Base-by-base conservation (phyloP, 2,888 invertebrate genomes). In the Nudaria mundana region DNA sequence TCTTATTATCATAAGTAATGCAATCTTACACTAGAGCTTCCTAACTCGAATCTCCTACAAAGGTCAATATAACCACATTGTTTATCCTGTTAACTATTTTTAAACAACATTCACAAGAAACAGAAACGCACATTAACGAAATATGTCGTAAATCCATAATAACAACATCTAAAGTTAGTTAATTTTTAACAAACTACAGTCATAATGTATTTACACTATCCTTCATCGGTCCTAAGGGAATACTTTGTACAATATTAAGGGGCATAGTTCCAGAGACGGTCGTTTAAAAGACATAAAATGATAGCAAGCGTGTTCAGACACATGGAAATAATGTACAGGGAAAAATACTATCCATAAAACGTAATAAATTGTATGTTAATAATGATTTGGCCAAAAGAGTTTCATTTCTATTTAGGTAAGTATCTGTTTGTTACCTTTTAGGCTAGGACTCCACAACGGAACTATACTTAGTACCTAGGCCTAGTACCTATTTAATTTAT, bases 201-300 rank as follows among this genome's bases (percentile, higher is more conserved):
- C 48, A 48, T 46, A n/a, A 36, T 52, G 44, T 59, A 40, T 60
- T 60, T 51, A 49, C 37, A 43, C 37, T 32, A 39, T 25, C 37
- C 52, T 48, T 54, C 41, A 45, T 39, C 16, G 24, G 18, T 35
- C 41, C 40, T 40, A 11, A 40, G 34, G 16, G 40, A 40, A 23
- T 16, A 34, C 48, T 47, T 46, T 53, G 55, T 49, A 48, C 45
- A 37, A 42, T n/a, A n/a, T 51, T 36, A 44, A 30, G 30, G 24
- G 34, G 35, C 20, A 38, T 23, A 48, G 49, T 51, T 53, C 41
- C 48, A 41, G 49, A 44, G 34, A 46, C 40, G 33, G 48, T 40
- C 58, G 54, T 65, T 57, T 63, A 64, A 66, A 52, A 28, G 35
- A 36, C 44, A 42, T 66, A 58, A 66, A 64, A 47, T 40, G 24